Conservation (phyloP, 2,888 invertebrate genomes). For the Agrotis segetum region DNA sequence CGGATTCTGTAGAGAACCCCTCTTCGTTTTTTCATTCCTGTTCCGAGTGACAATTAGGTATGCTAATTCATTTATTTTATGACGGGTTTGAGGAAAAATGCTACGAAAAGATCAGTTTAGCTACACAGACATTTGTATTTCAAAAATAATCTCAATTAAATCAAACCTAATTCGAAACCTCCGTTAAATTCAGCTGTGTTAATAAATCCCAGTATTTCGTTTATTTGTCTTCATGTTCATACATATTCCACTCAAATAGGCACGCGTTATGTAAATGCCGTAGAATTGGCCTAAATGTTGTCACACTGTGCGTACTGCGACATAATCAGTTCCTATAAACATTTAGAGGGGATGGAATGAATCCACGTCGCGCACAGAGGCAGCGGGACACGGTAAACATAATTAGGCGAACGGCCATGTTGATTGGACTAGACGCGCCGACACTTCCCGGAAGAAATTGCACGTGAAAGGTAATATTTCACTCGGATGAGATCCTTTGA, state of each 20-base stretch:
- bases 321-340: slow-evolving; percentile 72
- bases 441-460: slow-evolving; percentile 78
- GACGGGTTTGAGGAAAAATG: slow-evolving; percentile 80
- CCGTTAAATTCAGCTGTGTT: slow-evolving; percentile 30
- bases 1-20: slow-evolving; percentile 77
- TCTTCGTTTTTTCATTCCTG: slow-evolving; percentile 84
- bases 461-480: slow-evolving; percentile 82
- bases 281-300: slow-evolving; percentile 58
- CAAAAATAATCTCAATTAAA: slow-evolving; percentile 48
- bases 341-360: slow-evolving; percentile 74
- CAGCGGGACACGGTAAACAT: slow-evolving; percentile 81
- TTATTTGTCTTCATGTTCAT: slow-evolving; percentile 53
- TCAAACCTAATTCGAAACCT: slow-evolving; percentile 40
- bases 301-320: slow-evolving; percentile 61
- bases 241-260: slow-evolving; percentile 56
- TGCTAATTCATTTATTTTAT: slow-evolving; percentile 88
- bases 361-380: slow-evolving; percentile 69
- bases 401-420: slow-evolving; percentile 81
- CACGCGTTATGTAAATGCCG: slow-evolving; percentile 58
- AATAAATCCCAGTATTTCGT: slow-evolving; percentile 50
- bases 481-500: slow-evolving; percentile 75
- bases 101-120: slow-evolving; percentile 78
- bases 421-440: slow-evolving; percentile 81
- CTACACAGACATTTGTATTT: slow-evolving; percentile 66
- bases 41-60: slow-evolving; percentile 87